Conservation (phyloP, 92 coral and sea anemone genomes). For the Porites rus region DNA sequence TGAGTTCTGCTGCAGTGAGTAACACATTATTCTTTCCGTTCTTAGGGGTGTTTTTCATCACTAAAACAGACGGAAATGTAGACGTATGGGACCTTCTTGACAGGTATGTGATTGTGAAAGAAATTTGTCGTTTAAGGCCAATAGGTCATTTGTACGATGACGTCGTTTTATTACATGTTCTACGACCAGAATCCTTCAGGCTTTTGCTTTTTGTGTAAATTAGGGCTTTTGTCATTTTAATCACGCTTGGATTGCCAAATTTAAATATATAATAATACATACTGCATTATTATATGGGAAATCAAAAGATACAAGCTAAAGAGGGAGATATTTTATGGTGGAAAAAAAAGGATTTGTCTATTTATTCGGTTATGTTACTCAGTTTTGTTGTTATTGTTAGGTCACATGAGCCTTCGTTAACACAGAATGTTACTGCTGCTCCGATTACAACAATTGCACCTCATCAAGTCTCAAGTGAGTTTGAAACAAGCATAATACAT, state of each 20-base stretch:
- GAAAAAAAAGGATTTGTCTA: too few species aligned
- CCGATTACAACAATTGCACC: constrained; percentile 91
- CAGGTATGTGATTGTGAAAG: constrained; percentile 61
- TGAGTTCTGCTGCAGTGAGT: background rate
- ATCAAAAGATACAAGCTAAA: too few species aligned
- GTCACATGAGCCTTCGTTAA: constrained; percentile 96
- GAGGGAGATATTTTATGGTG: too few species aligned
- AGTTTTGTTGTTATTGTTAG: constrained; percentile 32
- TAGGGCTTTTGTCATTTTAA: too few species aligned
- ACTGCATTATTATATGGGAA: too few species aligned
- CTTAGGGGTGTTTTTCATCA: constrained; percentile 95
- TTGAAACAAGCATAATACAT: background rate
- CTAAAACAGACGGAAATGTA: constrained; percentile 94
- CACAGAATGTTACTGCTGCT: constrained; percentile 96
- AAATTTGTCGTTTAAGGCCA: background rate
- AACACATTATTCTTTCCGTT: background rate
- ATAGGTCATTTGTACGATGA: background rate
- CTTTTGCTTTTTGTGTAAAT: too few species aligned
- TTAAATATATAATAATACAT: too few species aligned
- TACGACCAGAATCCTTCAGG: too few species aligned
- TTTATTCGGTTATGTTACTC: background rate
- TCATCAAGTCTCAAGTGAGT: constrained; percentile 96
- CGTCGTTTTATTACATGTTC: too few species aligned
- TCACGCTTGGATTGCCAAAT: too few species aligned
- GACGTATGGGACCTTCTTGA: constrained; percentile 99